Conservation (phyloP, 2,113 vertebrate species). For the Spheniscus mendiculus region DNA sequence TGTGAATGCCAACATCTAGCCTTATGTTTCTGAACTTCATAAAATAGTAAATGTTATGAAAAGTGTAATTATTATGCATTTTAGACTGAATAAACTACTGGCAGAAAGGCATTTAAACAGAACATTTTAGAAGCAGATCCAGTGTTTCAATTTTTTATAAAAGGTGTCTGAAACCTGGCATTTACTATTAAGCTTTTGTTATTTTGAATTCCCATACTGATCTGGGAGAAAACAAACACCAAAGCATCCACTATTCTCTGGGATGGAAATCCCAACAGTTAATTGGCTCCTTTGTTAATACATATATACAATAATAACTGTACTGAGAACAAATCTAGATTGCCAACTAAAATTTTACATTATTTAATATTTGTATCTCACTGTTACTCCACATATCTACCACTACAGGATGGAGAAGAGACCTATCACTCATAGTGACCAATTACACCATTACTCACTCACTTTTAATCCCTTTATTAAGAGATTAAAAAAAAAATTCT, state of each 20-base stretch:
- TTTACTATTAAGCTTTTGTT: neutral
- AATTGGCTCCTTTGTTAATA: neutral
- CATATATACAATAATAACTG: neutral
- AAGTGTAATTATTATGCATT: neutral
- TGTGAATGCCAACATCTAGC: neutral
- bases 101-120: neutral
- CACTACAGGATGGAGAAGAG: neutral
- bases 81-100: neutral
- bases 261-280: neutral
- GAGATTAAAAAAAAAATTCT: no score
- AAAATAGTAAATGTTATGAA: neutral
- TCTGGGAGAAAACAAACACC: neutral
- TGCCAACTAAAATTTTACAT: neutral
- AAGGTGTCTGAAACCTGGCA: neutral
- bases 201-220: neutral
- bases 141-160: neutral
- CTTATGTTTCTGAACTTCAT: neutral
- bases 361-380: neutral
- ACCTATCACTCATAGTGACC: neutral
- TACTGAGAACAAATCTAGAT: neutral
- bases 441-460: neutral
- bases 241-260: neutral
- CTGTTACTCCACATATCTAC: neutral
- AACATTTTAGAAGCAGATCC: neutral
- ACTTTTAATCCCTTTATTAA: neutral